These are phyloP conservation scores for Contarinia nasturtii DNA, from an alignment of 1,140 invertebrate species.

Conservation along the genomic window DNA sequence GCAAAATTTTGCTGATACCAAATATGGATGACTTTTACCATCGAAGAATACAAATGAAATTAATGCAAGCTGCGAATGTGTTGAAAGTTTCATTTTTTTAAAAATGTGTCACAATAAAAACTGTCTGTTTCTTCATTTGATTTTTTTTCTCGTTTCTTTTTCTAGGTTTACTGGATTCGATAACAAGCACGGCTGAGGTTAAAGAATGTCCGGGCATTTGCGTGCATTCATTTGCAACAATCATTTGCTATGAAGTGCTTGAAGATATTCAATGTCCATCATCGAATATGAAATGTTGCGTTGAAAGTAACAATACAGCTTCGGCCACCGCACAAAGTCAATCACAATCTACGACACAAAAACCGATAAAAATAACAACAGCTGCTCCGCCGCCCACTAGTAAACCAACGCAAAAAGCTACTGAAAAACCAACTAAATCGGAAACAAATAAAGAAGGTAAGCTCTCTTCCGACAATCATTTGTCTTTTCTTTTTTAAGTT, in stretches of 20 bases:
- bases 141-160: slow-evolving; percentile 3
- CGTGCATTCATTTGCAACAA: slow-evolving; percentile 57
- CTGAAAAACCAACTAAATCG: slow-evolving; percentile 2
- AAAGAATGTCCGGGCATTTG: slow-evolving; percentile 73
- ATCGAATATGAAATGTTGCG: slow-evolving; percentile 60
- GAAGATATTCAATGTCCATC: slow-evolving; percentile 61
- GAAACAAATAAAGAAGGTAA: too few relatives aligned
- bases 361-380: slow-evolving; percentile 18
- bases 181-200: slow-evolving; percentile 60
- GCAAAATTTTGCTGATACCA: too few relatives aligned
- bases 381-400: slow-evolving; percentile 13
- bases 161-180: slow-evolving; percentile 57
- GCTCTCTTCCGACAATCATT: slow-evolving; percentile 1
- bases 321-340: slow-evolving; percentile 18
- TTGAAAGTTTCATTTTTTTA: background rate
- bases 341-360: slow-evolving; percentile 23
- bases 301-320: slow-evolving; percentile 33
- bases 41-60: background rate
- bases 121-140: background rate
- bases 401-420: slow-evolving; percentile 7
- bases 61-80: background rate
- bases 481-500: background rate
- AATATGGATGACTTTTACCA: background rate
- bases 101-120: background rate
- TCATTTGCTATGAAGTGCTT: slow-evolving; percentile 66